These are phyloP conservation scores for Pygoscelis adeliae DNA, from an alignment of 2,113 vertebrate genomes.

Conservation along the genomic window DNA sequence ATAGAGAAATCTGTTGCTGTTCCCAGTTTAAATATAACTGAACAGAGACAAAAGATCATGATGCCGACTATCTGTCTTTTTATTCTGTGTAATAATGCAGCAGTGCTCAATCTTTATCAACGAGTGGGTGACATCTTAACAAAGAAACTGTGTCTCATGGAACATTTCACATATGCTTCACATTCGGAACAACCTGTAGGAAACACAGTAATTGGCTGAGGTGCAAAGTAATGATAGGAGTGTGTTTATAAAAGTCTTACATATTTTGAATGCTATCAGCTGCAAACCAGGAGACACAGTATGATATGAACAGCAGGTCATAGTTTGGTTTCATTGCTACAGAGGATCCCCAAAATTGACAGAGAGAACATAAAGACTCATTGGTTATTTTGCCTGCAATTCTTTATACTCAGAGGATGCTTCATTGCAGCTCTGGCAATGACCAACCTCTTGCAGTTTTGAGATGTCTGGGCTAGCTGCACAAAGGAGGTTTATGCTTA, in stretches of 20 bases:
- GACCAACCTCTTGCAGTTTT: background rate
- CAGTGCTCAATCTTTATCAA: background rate
- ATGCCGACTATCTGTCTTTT: background rate
- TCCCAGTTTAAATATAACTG: conserved; percentile 31
- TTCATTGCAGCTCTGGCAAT: background rate
- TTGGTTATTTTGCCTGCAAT: background rate
- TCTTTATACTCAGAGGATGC: background rate
- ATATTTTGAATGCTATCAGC: background rate
- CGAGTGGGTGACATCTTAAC: background rate
- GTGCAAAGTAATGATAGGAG: background rate
- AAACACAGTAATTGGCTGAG: background rate
- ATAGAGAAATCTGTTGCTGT: background rate
- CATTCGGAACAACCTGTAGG: background rate
- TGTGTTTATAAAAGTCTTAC: background rate
- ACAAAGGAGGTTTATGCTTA: background rate
- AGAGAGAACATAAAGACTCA: background rate
- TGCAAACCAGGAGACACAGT: background rate
- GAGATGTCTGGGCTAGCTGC: background rate
- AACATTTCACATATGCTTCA: background rate
- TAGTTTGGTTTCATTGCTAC: background rate
- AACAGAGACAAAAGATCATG: background rate
- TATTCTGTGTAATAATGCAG: background rate
- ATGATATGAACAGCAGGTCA: background rate
- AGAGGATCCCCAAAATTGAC: background rate
- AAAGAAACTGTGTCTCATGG: background rate